Evolutionary conservation across 2,888 invertebrate species (phyloP).

Genomic region (Apodemia mormo): DNA sequence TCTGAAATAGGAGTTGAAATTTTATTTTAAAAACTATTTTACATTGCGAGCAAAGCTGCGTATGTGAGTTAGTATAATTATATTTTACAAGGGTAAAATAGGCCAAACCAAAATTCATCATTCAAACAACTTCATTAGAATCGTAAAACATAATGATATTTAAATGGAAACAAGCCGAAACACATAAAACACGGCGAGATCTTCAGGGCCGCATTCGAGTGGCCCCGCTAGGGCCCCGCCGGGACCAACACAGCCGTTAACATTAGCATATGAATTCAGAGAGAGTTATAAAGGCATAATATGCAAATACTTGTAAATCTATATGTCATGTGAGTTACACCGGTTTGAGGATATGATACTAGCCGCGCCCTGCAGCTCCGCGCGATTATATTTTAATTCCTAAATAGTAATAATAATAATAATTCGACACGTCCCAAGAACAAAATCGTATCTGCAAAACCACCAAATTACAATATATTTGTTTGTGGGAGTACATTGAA

Average conservation of each 20-base stretch:
- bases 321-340: neutral
- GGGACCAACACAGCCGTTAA: conserved; percentile 56
- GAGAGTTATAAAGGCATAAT: conserved; percentile 73
- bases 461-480: too few relatives aligned
- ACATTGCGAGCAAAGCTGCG: too few relatives aligned
- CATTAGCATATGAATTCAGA: conserved; percentile 71
- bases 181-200: conserved; percentile 48
- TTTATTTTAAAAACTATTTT: too few relatives aligned
- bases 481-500: too few relatives aligned
- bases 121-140: conserved; percentile 10
- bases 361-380: too few relatives aligned
- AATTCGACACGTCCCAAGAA: too few relatives aligned
- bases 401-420: too few relatives aligned
- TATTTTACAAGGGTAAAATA: neutral
- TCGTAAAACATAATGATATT: conserved; percentile 26
- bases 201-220: conserved; percentile 51
- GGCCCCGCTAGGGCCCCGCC: conserved; percentile 43
- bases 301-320: conserved; percentile 56
- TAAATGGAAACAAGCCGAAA: conserved; percentile 36
- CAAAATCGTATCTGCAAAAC: too few relatives aligned
- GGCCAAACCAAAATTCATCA: neutral
- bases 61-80: neutral
- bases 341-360: neutral
- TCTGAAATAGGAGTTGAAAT: too few relatives aligned
- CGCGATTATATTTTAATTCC: too few relatives aligned